Conservation (phyloP, 2,797 vertebrate genomes). For the Aldrovandia affinis region DNA sequence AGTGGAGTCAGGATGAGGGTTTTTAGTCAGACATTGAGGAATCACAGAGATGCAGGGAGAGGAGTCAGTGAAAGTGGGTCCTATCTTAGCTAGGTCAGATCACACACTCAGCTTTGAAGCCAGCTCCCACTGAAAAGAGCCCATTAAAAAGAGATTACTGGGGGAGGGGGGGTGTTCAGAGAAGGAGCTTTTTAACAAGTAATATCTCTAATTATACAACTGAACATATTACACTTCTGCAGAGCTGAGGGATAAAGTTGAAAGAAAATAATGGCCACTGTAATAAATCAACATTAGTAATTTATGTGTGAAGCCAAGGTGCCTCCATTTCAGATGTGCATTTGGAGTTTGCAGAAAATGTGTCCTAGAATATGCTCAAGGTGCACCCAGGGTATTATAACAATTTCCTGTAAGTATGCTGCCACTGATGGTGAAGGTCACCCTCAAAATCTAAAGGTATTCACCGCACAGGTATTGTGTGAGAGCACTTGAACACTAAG, state of each 20-base stretch:
- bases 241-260: background rate
- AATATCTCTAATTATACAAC: conserved; percentile 20
- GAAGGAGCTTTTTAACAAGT: conserved; percentile 24
- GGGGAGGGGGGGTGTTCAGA: background rate
- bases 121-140: conserved; percentile 8
- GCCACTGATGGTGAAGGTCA: conserved; percentile 1
- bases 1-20: background rate
- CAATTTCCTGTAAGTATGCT: background rate
- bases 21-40: conserved; percentile 20
- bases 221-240: conserved; percentile 11
- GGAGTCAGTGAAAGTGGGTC: background rate
- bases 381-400: background rate
- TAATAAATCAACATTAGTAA: conserved; percentile 28
- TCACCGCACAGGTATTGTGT: background rate
- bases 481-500: background rate
- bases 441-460: background rate
- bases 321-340: background rate
- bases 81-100: background rate
- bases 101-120: conserved; percentile 14
- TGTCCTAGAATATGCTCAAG: conserved; percentile 14
- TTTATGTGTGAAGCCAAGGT: conserved; percentile 25
- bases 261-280: conserved; percentile 26
- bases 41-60: conserved; percentile 7
- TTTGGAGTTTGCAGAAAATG: background rate
- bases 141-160: conserved; percentile 34